These are phyloP conservation scores for Subanguina moxae DNA, from an alignment of 1,140 invertebrate genomes.

Conservation along the genomic window DNA sequence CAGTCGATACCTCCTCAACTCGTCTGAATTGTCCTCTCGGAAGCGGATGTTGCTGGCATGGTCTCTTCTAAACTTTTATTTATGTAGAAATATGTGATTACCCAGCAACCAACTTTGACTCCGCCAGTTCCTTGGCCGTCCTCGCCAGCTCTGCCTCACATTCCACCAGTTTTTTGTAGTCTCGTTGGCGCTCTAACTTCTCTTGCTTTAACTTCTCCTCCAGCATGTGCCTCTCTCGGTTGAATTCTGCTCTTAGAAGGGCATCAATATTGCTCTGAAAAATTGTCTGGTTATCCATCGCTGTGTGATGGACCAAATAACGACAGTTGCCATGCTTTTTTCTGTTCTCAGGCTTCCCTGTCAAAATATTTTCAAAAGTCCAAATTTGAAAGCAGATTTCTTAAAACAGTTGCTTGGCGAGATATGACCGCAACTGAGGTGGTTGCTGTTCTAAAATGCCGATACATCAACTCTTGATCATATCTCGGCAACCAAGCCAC, in stretches of 20 bases:
- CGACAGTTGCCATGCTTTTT: too few relatives aligned
- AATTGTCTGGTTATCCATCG: too few relatives aligned
- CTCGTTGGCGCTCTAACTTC: conserved; percentile 24
- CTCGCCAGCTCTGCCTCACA: conserved; percentile 22
- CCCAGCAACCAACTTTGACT: conserved; percentile 18
- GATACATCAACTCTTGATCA: too few relatives aligned
- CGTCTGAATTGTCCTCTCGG: conserved; percentile 35
- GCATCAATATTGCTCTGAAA: conserved; percentile 17
- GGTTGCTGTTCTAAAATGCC: too few relatives aligned
- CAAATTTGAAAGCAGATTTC: too few relatives aligned
- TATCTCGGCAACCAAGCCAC: too few relatives aligned
- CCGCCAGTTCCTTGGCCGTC: conserved; percentile 17
- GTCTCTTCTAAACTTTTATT: conserved; percentile 11
- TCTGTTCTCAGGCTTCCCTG: too few relatives aligned
- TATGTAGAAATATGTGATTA: conserved; percentile 4
- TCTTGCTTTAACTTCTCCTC: conserved; percentile 25
- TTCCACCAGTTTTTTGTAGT: conserved; percentile 18
- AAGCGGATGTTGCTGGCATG: conserved; percentile 11
- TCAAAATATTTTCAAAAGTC: too few relatives aligned
- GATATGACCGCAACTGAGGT: too few relatives aligned
- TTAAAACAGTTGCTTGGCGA: too few relatives aligned
- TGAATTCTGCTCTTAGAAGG: conserved; percentile 27
- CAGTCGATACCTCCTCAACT: conserved; percentile 39
- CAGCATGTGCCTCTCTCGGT: conserved; percentile 15
- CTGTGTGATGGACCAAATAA: too few relatives aligned